Base-by-base conservation (phyloP, 1,140 invertebrate species). In the Caenorhabditis remanei region DNA sequence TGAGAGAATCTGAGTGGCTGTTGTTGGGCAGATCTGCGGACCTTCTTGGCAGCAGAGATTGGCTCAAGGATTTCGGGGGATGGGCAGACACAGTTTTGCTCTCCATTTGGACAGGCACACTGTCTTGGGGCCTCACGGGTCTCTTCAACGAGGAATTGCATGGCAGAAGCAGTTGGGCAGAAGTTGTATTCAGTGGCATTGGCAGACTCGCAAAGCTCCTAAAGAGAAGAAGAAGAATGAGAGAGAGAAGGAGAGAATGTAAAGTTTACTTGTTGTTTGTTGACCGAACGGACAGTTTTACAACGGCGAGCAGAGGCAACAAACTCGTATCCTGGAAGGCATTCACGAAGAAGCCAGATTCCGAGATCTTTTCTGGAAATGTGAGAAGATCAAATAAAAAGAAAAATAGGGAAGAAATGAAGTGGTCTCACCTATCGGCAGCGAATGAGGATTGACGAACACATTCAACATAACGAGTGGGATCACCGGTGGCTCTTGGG, bases 271-370 rank as follows among this genome's bases (percentile, higher is more conserved):
- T 92, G 89, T 84, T 92, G 91, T n/a, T 90, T 89, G 41, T 63
- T 61, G 32, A 92, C 90, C 13, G 90, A 92, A 65, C 88, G 86
- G 43, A 88, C 79, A 56, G 90, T 90, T 85, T 92, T 91, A 71
- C 91, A 92, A 43, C 89, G 84, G 56, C 90, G 89, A 56, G 91
- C 90, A 11, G 91, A 90, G 46, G 91, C 88, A 32, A 92, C 91
- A 67, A 92, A 92, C 61, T 91, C 89, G 83, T 90, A 91, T 65
- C 90, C 90, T 48, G 90, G 88, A 85, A 90, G 89, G 63, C 91
- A 91, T 83, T 92, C 91, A 41, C 91, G 86, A 24, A 91, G 84
- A n/a, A 89, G 86, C 91, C 91, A 91, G 50, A 91, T 89, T 75
- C 91, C 91, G 53, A 91, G 85, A 88, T 91, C 91, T 82, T 90